Evolutionary conservation across 2,113 vertebrate species (phyloP).

Genomic region (Hystrix brachyura): DNA sequence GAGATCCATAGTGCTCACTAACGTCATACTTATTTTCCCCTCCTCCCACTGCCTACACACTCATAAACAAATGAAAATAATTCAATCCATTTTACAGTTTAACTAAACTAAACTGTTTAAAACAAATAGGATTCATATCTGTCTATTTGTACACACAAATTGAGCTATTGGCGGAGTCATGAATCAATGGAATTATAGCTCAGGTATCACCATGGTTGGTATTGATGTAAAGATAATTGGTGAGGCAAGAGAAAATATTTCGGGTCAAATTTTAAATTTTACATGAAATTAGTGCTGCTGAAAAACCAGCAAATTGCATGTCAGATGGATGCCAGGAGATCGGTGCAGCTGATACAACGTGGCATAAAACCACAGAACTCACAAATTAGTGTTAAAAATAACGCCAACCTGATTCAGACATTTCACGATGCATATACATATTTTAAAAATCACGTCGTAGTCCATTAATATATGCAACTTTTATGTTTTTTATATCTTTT

Average conservation of each 20-base stretch:
- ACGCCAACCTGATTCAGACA: neutral
- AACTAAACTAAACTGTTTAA: neutral
- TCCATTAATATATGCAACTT: neutral
- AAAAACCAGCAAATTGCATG: constrained; percentile 7
- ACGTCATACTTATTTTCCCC: neutral
- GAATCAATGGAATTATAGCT: constrained; percentile 12
- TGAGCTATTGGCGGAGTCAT: neutral
- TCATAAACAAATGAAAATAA: constrained; percentile 19
- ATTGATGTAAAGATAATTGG: neutral
- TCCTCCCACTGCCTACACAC: neutral
- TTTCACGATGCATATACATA: neutral
- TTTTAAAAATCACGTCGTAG: neutral
- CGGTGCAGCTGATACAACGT: neutral
- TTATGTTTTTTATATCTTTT: neutral
- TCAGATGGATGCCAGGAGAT: constrained; percentile 8
- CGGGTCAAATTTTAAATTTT: constrained; percentile 17
- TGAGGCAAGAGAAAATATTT: constrained; percentile 7
- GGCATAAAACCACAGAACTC: constrained; percentile 51
- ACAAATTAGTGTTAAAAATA: constrained; percentile 8
- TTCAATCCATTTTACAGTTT: neutral
- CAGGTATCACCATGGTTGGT: neutral
- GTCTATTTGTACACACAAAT: neutral
- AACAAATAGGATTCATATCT: neutral
- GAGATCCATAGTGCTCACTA: neutral
- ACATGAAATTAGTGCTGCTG: neutral